A percentile compares a stretch with the other conserved stretches of the same genome.
These are phyloP conservation scores for Oncopodura yosiiana DNA, from an alignment of 1,140 invertebrate species.

Conservation along the genomic window DNA sequence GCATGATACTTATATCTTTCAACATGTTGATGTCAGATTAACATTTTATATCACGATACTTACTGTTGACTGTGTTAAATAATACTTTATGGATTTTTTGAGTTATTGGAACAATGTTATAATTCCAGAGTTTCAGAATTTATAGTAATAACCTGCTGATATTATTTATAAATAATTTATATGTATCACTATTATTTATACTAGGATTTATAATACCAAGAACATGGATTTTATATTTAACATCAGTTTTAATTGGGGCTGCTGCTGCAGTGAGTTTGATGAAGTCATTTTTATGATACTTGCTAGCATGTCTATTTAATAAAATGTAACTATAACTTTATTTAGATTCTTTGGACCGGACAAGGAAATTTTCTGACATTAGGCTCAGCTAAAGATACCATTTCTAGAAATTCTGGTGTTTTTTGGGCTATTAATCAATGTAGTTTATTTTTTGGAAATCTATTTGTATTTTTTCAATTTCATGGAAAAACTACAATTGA, in stretches of 20 bases:
- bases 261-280: slow-evolving; percentile 81
- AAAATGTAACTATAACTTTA: no score
- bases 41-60: no score
- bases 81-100: no score
- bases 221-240: slow-evolving; percentile 70
- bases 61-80: no score
- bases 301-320: background rate
- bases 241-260: slow-evolving; percentile 72
- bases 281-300: slow-evolving; percentile 38
- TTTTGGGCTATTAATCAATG: slow-evolving; percentile 92
- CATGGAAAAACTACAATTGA: slow-evolving; percentile 60
- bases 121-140: no score
- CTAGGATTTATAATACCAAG: slow-evolving; percentile 70
- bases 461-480: slow-evolving; percentile 86
- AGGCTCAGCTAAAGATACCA: slow-evolving; percentile 75
- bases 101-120: no score
- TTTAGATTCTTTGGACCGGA: slow-evolving; percentile 54
- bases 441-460: slow-evolving; percentile 83
- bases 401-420: slow-evolving; percentile 83
- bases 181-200: no score
- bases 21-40: no score
- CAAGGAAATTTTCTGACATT: slow-evolving; percentile 89
- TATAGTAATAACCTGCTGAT: background rate
- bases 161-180: slow-evolving; percentile 5
- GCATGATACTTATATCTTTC: no score